Conservation (phyloP, 2,113 vertebrate genomes). For the Micronisus gabar region DNA sequence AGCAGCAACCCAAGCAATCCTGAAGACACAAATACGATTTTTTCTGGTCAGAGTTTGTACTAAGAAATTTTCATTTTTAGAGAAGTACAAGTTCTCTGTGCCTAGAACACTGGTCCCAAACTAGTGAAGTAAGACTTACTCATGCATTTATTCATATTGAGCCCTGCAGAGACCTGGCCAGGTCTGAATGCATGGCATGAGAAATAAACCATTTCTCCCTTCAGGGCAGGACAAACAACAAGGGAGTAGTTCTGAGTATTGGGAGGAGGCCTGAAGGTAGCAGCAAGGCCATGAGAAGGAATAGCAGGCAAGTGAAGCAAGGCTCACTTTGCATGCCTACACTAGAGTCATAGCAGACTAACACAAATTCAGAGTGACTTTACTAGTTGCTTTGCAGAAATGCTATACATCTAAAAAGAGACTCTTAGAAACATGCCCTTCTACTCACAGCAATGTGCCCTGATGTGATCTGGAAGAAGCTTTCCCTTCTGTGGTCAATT, state of each 20-base stretch:
- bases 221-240: not conserved
- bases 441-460: not conserved
- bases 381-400: not conserved
- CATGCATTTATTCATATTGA: not conserved
- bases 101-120: not conserved
- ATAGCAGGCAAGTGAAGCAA: not conserved
- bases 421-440: not conserved
- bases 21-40: not conserved
- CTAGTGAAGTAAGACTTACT: not conserved
- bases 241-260: not conserved
- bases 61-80: not conserved
- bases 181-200: not conserved
- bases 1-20: not conserved
- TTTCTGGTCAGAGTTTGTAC: not conserved
- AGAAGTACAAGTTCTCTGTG: not conserved
- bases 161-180: not conserved
- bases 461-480: not conserved
- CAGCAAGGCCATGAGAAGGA: not conserved
- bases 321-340: not conserved
- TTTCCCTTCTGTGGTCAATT: not conserved
- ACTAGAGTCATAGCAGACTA: not conserved
- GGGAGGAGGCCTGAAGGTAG: not conserved
- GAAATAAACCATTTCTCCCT: not conserved
- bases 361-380: not conserved
- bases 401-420: not conserved